Percentiles rank a stretch among this genome's conserved stretches.
Evolutionary conservation across 1,140 invertebrate species (phyloP).

Genomic region (Bursaphelenchus mucronatus): DNA sequence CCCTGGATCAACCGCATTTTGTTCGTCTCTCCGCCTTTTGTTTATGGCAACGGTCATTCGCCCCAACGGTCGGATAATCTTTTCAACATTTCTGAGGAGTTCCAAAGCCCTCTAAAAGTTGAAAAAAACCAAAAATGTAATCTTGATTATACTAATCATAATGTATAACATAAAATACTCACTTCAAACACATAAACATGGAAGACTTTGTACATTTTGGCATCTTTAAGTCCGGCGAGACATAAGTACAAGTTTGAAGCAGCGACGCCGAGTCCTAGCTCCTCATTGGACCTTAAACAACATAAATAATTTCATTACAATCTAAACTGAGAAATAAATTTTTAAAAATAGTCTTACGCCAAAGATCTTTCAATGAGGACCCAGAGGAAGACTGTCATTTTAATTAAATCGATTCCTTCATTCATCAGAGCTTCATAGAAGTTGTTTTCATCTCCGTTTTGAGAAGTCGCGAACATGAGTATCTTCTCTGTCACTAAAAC

Average conservation of each 20-base stretch:
- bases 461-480: background rate
- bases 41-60: background rate
- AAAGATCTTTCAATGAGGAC: conserved; percentile 5
- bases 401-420: conserved; percentile 3
- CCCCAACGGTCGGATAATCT: conserved; percentile 1
- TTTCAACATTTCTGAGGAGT: conserved; percentile 4
- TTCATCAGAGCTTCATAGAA: conserved; percentile 9
- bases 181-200: conserved; percentile 8
- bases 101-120: conserved; percentile 13
- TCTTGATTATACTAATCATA: no score
- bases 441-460: background rate
- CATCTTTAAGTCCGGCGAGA: conserved; percentile 3
- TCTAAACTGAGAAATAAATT: background rate
- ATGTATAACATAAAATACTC: background rate
- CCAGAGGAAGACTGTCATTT: conserved; percentile 17
- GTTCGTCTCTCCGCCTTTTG: conserved; percentile 10
- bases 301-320: background rate
- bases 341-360: background rate
- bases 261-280: background rate
- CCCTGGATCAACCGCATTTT: background rate
- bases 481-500: background rate
- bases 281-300: conserved; percentile 8
- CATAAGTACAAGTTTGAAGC: conserved; percentile 13
- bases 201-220: conserved; percentile 12
- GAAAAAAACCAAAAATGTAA: no score